These are phyloP conservation scores for Eilema griseolum DNA, from an alignment of 2,888 invertebrate species.

Conservation along the genomic window DNA sequence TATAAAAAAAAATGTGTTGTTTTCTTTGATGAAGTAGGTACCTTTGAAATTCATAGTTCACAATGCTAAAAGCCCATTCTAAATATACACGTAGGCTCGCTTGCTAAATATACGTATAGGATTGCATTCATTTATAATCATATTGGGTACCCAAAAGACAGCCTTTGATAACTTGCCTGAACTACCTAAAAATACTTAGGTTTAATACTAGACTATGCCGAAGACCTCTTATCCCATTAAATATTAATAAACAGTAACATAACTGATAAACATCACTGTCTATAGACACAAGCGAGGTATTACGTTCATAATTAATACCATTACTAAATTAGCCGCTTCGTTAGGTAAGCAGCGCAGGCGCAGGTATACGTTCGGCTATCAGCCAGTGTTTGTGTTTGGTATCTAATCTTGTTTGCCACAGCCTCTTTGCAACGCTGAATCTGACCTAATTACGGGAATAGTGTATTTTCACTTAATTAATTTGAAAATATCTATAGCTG, in stretches of 20 bases:
- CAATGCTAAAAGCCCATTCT: no score
- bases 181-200: no score
- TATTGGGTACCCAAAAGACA: not conserved
- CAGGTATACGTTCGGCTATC: slow-evolving; percentile 53
- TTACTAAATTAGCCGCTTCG: slow-evolving; percentile 3
- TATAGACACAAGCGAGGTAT: not conserved
- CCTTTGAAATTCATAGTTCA: no score
- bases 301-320: slow-evolving; percentile 10
- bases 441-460: slow-evolving; percentile 72
- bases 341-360: slow-evolving; percentile 12
- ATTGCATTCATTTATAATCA: not conserved
- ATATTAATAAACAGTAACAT: not conserved
- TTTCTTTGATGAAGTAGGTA: no score
- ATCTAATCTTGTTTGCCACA: slow-evolving; percentile 81
- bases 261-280: not conserved
- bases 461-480: slow-evolving; percentile 47
- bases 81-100: no score
- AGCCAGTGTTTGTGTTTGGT: slow-evolving; percentile 70
- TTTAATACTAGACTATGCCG: not conserved
- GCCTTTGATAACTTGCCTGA: not conserved
- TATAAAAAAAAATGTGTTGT: no score
- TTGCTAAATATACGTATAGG: no score
- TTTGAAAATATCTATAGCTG: slow-evolving; percentile 16
- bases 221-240: not conserved
- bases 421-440: slow-evolving; percentile 67